Evolutionary conservation across 1,140 invertebrate genomes (phyloP), one percentile per base, ranked within the genome.

Genomic region (Penaeus indicus): DNA sequence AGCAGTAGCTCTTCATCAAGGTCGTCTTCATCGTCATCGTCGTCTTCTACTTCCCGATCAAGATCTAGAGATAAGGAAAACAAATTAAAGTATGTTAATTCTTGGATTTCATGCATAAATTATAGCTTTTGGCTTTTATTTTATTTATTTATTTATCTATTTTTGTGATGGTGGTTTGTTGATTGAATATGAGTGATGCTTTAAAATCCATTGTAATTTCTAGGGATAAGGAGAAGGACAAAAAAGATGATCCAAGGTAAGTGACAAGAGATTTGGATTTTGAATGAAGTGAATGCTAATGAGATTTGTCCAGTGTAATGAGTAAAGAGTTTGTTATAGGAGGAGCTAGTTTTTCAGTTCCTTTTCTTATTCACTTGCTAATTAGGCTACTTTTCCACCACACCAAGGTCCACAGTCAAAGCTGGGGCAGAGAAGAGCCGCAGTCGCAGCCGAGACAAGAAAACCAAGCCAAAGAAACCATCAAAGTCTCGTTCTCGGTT

Each of bases 11-110:
- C 64, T 38, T 88, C 86, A 38, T 84, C 80, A 47, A 63, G 80
- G 16, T 88, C 86, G 4, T 88, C 86, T 3, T 88, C 86, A 13
- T 88, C 86, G 7, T 88, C 86, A 3, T 84, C 86, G 19, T 88
- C 86, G 0, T 88, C 86, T 1, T 88, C 86, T 13, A 82, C 86
- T 21, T 88, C 86, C 64, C 42, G 86, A 38, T 88, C 86, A 69
- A 88, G 86, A 38, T 88, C 86, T 22, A 83, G 86, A 47, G 86
- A 88, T 63, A 88, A 88, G 86, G 86, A 88, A n/a, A 84, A 78
- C 32, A 88, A 88, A 64, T 81, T 38, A 69, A 88, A 88, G 86
- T 88, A 84, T 72, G 86, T 82, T 82, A 54, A n/a, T 25, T 54
- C 25, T 60, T 10, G 42, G 79, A 25, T 82, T 54, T 54, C 10